phyloP scores from a whole-genome alignment of 1,140 invertebrate genomes.

The Nebria ingens region DNA sequence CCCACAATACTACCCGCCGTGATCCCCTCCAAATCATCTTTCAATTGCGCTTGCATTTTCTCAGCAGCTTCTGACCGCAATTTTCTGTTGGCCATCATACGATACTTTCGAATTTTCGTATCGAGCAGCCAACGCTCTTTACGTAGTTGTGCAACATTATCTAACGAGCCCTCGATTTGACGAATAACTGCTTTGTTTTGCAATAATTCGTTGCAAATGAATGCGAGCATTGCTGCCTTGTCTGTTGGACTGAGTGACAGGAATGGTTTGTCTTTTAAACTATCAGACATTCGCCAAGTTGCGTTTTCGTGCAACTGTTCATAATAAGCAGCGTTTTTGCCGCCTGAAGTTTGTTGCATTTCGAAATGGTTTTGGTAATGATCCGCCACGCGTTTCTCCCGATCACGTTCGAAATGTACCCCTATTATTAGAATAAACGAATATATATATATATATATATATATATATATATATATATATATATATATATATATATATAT shows the following conservation, averaged over 20 bases:
- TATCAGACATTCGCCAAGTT: constrained; percentile 61
- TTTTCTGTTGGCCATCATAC: constrained; percentile 65
- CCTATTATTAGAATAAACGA: constrained; percentile 32
- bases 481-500: no score
- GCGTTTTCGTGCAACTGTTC: constrained; percentile 61
- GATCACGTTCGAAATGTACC: constrained; percentile 62
- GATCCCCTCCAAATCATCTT: constrained; percentile 16
- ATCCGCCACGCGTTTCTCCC: constrained; percentile 64
- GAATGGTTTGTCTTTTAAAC: constrained; percentile 66
- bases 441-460: no score
- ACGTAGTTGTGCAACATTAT: constrained; percentile 61
- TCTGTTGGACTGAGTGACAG: constrained; percentile 73
- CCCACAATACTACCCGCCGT: background rate
- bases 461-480: background rate
- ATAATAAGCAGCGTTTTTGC: constrained; percentile 68
- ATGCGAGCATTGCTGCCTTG: constrained; percentile 79
- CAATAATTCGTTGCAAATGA: constrained; percentile 86
- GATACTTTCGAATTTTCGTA: constrained; percentile 77
- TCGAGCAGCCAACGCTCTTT: constrained; percentile 76
- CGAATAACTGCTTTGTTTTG: constrained; percentile 81
- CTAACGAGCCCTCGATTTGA: constrained; percentile 67
- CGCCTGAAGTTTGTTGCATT: constrained; percentile 45
- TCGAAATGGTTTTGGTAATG: constrained; percentile 63
- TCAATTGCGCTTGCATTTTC: constrained; percentile 36
- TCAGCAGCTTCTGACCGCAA: constrained; percentile 59